Conservation (phyloP, 92 coral and sea anemone genomes). For the Micromussa lordhowensis region DNA sequence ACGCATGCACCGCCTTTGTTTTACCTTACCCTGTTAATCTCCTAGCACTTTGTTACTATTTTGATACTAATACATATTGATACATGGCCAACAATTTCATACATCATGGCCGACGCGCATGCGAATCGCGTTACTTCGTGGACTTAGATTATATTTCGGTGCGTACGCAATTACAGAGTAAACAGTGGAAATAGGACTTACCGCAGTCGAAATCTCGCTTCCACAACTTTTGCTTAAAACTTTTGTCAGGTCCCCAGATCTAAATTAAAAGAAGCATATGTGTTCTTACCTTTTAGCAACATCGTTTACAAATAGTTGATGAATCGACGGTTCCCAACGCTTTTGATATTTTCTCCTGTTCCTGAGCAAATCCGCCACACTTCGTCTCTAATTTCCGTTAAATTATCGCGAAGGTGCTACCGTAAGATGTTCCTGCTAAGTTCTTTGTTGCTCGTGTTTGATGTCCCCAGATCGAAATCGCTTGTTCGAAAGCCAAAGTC, state of each 20-base stretch:
- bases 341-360: slow-evolving; percentile 7
- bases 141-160: slow-evolving; percentile 17
- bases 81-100: slow-evolving; percentile 23
- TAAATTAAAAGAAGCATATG: not conserved
- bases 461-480: slow-evolving; percentile 16
- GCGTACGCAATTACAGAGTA: not conserved
- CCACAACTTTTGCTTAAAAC: not conserved
- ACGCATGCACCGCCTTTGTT: too few relatives aligned
- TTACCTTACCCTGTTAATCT: too few relatives aligned
- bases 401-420: slow-evolving; percentile 16
- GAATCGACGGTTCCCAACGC: slow-evolving; percentile 20
- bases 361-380: slow-evolving; percentile 4
- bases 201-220: slow-evolving; percentile 1
- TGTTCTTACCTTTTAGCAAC: not conserved
- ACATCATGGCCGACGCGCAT: slow-evolving; percentile 36
- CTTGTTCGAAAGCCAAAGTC: slow-evolving; percentile 12
- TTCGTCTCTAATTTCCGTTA: slow-evolving; percentile 3
- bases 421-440: slow-evolving; percentile 1
- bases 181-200: slow-evolving; percentile 11
- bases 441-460: slow-evolving; percentile 8
- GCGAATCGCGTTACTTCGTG: slow-evolving; percentile 26
- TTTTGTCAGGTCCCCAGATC: not conserved
- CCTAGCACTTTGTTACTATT: too few relatives aligned
- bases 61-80: too few relatives aligned
- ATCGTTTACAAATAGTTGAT: slow-evolving; percentile 15